Evolutionary conservation across 2,888 invertebrate genomes (phyloP).

Genomic region (Dorcus hopei): DNA sequence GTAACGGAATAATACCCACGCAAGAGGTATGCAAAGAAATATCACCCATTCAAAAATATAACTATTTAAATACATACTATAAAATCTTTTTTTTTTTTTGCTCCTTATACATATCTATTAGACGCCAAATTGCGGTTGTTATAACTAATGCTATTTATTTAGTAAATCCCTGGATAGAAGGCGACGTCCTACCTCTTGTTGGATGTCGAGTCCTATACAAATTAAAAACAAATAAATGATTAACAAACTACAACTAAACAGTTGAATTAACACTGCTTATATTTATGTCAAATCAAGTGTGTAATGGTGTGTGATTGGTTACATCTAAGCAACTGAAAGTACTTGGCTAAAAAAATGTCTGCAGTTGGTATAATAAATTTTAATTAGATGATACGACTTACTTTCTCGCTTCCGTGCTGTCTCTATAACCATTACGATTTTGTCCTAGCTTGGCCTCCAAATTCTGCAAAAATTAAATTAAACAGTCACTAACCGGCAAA

Average conservation of each 20-base stretch:
- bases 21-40: not conserved
- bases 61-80: not conserved
- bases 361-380: too few relatives aligned
- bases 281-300: too few relatives aligned
- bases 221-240: constrained; percentile 2
- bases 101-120: too few relatives aligned
- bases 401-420: constrained; percentile 15
- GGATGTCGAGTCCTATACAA: constrained; percentile 27
- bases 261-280: too few relatives aligned
- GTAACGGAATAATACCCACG: constrained; percentile 1
- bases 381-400: not conserved
- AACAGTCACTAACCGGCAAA: not conserved
- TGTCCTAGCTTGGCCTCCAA: constrained; percentile 34
- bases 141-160: constrained; percentile 16
- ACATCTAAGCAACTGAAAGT: too few relatives aligned
- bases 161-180: constrained; percentile 30
- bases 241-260: too few relatives aligned
- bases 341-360: too few relatives aligned
- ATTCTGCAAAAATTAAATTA: constrained; percentile 26
- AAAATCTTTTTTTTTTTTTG: not conserved
- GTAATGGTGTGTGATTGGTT: too few relatives aligned
- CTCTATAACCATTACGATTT: constrained; percentile 26
- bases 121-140: too few relatives aligned
- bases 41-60: constrained; percentile 1
- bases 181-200: constrained; percentile 27